Percentiles rank a stretch among this genome's conserved stretches.
phyloP scores from a whole-genome alignment of 2,888 invertebrate species.

The Galerucella nymphaeae region DNA sequence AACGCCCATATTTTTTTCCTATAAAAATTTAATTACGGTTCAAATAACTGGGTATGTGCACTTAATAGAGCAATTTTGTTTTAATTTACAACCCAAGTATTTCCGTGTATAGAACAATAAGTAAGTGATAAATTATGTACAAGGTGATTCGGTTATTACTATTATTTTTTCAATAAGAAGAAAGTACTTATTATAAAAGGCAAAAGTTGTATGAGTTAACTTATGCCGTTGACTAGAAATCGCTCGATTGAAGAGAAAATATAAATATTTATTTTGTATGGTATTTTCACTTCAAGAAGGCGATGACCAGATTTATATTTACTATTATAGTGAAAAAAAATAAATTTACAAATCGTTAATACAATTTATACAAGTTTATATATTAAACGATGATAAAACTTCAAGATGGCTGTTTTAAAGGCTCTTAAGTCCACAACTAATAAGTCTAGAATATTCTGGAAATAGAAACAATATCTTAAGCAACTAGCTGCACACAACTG shows the following conservation, averaged over 20 bases:
- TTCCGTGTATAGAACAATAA: constrained; percentile 23
- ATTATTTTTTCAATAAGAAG: neutral
- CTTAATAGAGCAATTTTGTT: constrained; percentile 33
- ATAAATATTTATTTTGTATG: neutral
- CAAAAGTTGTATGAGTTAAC: neutral
- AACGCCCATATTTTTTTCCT: neutral
- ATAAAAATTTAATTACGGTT: constrained; percentile 3
- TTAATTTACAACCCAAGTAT: constrained; percentile 27
- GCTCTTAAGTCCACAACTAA: too few relatives aligned
- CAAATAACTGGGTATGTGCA: constrained; percentile 1
- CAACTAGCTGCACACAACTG: too few relatives aligned
- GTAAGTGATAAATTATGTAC: constrained; percentile 14
- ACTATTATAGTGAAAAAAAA: too few relatives aligned
- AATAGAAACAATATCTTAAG: too few relatives aligned
- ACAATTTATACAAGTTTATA: too few relatives aligned
- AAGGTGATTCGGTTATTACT: constrained; percentile 9
- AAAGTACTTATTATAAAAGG: constrained; percentile 4
- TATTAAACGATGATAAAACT: too few relatives aligned
- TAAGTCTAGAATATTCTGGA: too few relatives aligned
- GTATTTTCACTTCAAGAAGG: too few relatives aligned
- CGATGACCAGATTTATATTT: too few relatives aligned
- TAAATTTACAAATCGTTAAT: too few relatives aligned
- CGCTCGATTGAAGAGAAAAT: neutral
- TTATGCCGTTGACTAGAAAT: neutral
- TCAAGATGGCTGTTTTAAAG: too few relatives aligned